Evolutionary conservation across 2,113 vertebrate species (phyloP).

Genomic region (human): GRCh38 chr18:67151001-67151500

Average conservation of each 20-base stretch:
- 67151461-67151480: no score
- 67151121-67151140: background rate
- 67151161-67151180: background rate
- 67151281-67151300: background rate
- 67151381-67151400: background rate
- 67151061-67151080: background rate
- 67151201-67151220: background rate
- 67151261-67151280: background rate
- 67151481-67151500: fast-evolving
- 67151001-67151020: background rate
- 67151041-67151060: background rate
- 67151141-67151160: background rate
- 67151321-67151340: background rate
- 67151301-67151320: background rate
- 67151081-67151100: background rate
- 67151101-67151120: background rate
- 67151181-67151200: background rate
- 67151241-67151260: background rate
- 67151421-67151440: fast-evolving
- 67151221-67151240: background rate
- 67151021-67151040: background rate
- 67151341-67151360: background rate
- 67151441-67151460: no score
- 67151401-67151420: no score
- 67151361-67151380: background rate